Conservation (phyloP, 2,888 invertebrate species). For the Leptarthrus brevirostris region DNA sequence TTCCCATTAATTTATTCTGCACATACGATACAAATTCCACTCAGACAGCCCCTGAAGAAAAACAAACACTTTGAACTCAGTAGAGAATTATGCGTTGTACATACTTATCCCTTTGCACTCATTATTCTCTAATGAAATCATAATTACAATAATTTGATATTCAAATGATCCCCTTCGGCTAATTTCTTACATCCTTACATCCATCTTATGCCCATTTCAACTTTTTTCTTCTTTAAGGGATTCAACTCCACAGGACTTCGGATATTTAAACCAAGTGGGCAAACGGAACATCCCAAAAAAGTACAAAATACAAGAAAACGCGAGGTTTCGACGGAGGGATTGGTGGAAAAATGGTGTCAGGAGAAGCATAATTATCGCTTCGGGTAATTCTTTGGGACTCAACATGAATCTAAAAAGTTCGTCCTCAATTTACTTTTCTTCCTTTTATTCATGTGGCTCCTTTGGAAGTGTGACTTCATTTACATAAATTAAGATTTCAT, state of each 20-base stretch:
- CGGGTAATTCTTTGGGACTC: slow-evolving; percentile 22
- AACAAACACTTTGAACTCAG: slow-evolving; percentile 2
- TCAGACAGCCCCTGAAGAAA: slow-evolving; percentile 12
- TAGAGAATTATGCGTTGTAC: not conserved
- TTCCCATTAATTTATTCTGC: not conserved
- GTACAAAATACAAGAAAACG: slow-evolving; percentile 12
- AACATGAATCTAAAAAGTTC: slow-evolving; percentile 13
- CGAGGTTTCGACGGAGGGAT: slow-evolving; percentile 1
- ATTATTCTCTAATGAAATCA: slow-evolving; percentile 51
- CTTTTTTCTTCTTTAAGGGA: not conserved
- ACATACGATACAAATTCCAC: not conserved
- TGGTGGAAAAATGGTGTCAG: slow-evolving; percentile 47
- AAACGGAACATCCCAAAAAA: slow-evolving; percentile 1
- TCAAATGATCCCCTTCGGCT: slow-evolving; percentile 53
- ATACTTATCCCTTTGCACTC: slow-evolving; percentile 14
- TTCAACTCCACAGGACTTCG: not conserved
- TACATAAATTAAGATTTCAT: slow-evolving; percentile 52
- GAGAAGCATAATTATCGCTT: slow-evolving; percentile 50
- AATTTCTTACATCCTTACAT: slow-evolving; percentile 45
- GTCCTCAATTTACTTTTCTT: not conserved
- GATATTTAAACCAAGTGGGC: not conserved
- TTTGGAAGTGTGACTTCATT: slow-evolving; percentile 51
- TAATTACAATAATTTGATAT: slow-evolving; percentile 53
- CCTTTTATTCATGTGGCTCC: slow-evolving; percentile 31
- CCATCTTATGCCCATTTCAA: slow-evolving; percentile 43